These are phyloP conservation scores for Xiphophorus couchianus DNA, from an alignment of 2,113 vertebrate species.

Conservation along the genomic window DNA sequence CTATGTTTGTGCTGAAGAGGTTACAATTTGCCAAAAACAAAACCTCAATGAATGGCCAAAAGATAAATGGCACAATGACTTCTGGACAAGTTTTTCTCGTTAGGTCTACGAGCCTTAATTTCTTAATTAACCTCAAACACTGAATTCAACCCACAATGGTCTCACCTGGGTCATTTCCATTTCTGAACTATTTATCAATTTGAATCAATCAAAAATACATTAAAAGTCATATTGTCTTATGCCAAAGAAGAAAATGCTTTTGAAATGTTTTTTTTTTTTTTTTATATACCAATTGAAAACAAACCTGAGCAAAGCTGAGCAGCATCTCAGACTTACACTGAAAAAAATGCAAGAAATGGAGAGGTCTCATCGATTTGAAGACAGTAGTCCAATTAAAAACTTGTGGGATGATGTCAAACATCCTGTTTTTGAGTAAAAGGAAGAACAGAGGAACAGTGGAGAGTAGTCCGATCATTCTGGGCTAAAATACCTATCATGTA, in stretches of 20 bases:
- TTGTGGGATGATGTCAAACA: not conserved
- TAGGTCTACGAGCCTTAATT: too few species aligned
- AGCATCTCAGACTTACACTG: not conserved
- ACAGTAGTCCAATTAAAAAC: not conserved
- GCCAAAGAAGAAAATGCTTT: not conserved
- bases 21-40: not conserved
- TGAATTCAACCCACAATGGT: not conserved
- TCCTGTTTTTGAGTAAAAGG: not conserved
- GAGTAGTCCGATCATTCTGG: not conserved
- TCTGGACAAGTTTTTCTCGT: not conserved
- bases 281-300: too few species aligned
- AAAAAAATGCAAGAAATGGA: too few species aligned
- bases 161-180: not conserved
- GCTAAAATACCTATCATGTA: not conserved
- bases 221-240: not conserved
- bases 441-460: not conserved
- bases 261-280: not conserved
- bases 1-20: not conserved
- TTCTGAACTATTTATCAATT: not conserved
- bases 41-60: not conserved
- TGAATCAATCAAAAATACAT: not conserved
- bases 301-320: too few species aligned
- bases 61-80: not conserved
- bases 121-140: not conserved
- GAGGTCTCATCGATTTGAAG: too few species aligned